Conservation (phyloP, 1,140 invertebrate genomes). For the Parapsyche elsis region DNA sequence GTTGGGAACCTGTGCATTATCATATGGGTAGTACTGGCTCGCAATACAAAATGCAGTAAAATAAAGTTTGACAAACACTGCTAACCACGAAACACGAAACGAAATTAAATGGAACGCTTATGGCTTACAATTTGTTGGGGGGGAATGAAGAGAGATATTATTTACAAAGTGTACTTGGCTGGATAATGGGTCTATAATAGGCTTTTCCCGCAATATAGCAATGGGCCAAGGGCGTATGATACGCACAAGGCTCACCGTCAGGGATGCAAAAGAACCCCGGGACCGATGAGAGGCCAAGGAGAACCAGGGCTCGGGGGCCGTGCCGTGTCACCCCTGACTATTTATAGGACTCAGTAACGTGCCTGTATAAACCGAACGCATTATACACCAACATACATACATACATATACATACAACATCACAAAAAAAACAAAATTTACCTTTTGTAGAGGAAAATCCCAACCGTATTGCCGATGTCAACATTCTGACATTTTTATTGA, state of each 20-base stretch:
- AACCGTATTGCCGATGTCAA: no score
- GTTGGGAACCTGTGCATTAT: no score
- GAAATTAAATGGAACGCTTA: no score
- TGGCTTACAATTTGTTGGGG: no score
- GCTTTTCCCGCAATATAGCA: neutral
- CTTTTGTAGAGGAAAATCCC: neutral
- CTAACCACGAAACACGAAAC: no score
- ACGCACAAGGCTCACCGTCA: neutral
- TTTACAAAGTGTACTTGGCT: no score
- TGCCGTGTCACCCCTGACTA: slow-evolving; percentile 24
- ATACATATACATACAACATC: neutral
- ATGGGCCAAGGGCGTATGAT: slow-evolving; percentile 11
- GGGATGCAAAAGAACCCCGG: slow-evolving; percentile 10
- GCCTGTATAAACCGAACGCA: neutral
- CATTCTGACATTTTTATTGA: neutral
- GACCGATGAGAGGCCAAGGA: slow-evolving; percentile 9
- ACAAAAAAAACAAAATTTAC: neutral
- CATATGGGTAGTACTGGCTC: no score
- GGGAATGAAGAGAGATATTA: no score
- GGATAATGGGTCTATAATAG: neutral
- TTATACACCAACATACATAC: no score
- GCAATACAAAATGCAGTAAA: no score
- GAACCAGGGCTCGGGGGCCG: neutral
- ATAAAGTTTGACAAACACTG: no score
- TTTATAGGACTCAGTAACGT: slow-evolving; percentile 12